A percentile compares a stretch with the other conserved stretches of the same genome.
phyloP scores from a whole-genome alignment of 2,113 vertebrate genomes.

The Heterotis niloticus region DNA sequence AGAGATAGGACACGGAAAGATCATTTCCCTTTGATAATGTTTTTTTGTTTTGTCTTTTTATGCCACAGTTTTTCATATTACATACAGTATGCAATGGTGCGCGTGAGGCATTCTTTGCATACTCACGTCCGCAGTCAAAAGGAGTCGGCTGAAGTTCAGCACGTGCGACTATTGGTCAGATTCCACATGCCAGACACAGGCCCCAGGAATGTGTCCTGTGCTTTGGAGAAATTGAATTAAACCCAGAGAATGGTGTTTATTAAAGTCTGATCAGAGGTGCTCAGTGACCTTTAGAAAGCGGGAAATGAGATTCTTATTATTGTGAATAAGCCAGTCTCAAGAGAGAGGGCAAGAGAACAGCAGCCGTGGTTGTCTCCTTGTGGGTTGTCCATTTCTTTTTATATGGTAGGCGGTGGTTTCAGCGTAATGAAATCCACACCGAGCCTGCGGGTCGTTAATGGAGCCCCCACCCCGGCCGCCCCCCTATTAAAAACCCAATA shows the following conservation, averaged over 20 bases:
- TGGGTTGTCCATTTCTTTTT: conserved; percentile 51
- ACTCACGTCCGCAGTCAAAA: conserved; percentile 20
- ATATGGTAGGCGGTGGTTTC: conserved; percentile 54
- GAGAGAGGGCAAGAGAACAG: conserved; percentile 38
- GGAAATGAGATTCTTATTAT: conserved; percentile 68
- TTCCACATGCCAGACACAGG: conserved; percentile 55
- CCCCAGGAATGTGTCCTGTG: conserved; percentile 55
- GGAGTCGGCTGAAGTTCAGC: conserved; percentile 59
- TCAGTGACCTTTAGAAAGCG: conserved; percentile 69
- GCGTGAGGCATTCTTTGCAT: conserved; percentile 1
- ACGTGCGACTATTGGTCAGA: conserved; percentile 48
- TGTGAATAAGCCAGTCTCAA: conserved; percentile 65
- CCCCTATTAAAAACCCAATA: conserved; percentile 52
- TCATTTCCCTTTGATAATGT: conserved; percentile 3
- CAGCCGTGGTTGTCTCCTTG: conserved; percentile 52
- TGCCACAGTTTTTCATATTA: background rate
- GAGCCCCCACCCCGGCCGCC: conserved; percentile 30
- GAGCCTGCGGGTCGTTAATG: conserved; percentile 57
- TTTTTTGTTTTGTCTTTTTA: conserved; percentile 7
- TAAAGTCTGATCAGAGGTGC: conserved; percentile 71
- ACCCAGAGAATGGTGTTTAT: conserved; percentile 68
- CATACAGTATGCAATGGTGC: background rate
- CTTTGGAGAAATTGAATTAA: conserved; percentile 68
- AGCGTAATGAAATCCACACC: conserved; percentile 64
- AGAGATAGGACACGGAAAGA: background rate